These are phyloP conservation scores for Vulpes ferrilata DNA, from an alignment of 2,113 vertebrate species.

Conservation along the genomic window DNA sequence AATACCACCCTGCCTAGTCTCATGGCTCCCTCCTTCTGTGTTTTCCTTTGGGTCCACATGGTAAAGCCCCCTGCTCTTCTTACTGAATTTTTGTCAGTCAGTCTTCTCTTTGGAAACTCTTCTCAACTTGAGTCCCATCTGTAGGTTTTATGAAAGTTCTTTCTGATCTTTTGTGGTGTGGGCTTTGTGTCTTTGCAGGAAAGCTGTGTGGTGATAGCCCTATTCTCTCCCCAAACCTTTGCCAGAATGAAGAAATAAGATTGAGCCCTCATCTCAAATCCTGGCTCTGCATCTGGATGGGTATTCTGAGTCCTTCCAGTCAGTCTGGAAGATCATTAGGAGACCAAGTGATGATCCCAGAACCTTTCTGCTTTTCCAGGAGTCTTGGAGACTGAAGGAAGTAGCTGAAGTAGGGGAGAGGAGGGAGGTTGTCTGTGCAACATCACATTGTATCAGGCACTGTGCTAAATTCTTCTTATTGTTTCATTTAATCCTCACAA, in stretches of 20 bases:
- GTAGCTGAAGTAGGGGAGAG: background rate
- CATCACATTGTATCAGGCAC: background rate
- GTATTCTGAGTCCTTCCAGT: background rate
- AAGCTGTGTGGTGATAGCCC: background rate
- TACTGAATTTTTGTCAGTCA: background rate
- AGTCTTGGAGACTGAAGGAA: background rate
- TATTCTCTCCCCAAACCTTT: background rate
- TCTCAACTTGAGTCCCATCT: background rate
- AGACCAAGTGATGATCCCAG: background rate
- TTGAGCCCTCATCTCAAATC: fast-evolving
- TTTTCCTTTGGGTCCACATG: background rate
- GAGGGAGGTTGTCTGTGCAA: background rate
- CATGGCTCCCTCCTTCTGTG: background rate
- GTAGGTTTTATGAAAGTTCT: background rate
- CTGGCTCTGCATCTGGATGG: background rate
- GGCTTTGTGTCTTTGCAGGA: background rate
- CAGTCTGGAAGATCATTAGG: background rate
- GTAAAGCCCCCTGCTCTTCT: background rate
- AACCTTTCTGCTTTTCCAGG: background rate
- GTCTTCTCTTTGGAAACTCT: constrained; percentile 38
- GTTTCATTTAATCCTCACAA: constrained; percentile 23
- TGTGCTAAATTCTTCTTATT: constrained; percentile 15
- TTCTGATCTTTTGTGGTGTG: background rate
- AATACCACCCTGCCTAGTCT: background rate
- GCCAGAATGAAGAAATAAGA: background rate